Base-by-base conservation (phyloP, 2,888 invertebrate species). In the Troides oblongomaculatus region DNA sequence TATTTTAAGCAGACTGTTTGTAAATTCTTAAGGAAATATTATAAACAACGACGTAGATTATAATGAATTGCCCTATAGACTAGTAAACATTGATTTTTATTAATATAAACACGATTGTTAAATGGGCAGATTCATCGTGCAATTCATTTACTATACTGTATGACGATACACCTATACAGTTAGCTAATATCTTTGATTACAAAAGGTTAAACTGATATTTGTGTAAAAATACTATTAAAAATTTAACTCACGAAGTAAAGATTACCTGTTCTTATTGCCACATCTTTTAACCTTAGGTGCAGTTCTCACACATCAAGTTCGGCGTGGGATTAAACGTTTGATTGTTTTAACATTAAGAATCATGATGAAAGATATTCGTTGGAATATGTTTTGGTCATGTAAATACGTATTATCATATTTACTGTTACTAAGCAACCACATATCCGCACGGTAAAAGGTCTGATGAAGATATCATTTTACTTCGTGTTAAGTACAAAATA, bases 271-370 rank as follows among this genome's bases (percentile, higher is more conserved):
- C 39, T 61, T 39, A 39, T 25, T 3, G 61, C 53, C 53, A 21
- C 56, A 66, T 18, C 36, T 61, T 68, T 43, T 70, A 58, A 66
- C 63, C 50, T 65, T 64, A 63, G 59, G 59, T 1, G 64, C 63
- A 69, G 66, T 68, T 66, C 66, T 57, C 66, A 70, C 73, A 76
- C 74, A 65, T 75, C 74, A 43, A 67, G 70, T 68, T 62, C 70
- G 81, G 81, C 83, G 83, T 84, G 84, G 83, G 84, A 83, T 68
- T 73, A 64, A 64, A 66, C 66, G 60, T 64, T 73, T 75, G 74
- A 83, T 84, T 82, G 82, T 84, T 61, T 72, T 78, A 73, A 73
- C 72, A 74, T 71, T 76, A 78, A 76, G 78, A 77, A 79, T 78
- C 77, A 74, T 72, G 68, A 68, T 64, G 66, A 56, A 72, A 71